A percentile compares a stretch with the other conserved stretches of the same genome.
phyloP scores from a whole-genome alignment of 2,113 vertebrate species.

The Heterocephalus glaber region DNA sequence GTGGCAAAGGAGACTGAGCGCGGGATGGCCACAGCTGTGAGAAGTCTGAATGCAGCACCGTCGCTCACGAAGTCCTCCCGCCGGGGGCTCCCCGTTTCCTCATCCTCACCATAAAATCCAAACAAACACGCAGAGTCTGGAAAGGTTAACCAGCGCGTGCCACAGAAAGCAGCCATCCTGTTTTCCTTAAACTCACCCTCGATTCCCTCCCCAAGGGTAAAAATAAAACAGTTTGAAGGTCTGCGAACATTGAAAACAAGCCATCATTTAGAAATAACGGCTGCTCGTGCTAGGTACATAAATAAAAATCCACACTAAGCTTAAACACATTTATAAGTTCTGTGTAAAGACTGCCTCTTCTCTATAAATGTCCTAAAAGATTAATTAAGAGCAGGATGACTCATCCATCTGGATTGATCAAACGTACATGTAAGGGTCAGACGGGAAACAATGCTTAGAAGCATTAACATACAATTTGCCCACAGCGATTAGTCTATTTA shows the following conservation, averaged over 20 bases:
- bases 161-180: slow-evolving; percentile 50
- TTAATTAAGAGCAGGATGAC: slow-evolving; percentile 72
- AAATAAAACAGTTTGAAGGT: slow-evolving; percentile 72
- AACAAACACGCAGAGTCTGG: background rate
- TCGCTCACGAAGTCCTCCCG: background rate
- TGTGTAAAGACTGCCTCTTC: slow-evolving; percentile 75
- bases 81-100: background rate
- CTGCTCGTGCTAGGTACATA: slow-evolving; percentile 63
- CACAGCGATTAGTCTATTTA: slow-evolving; percentile 83
- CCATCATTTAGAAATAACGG: slow-evolving; percentile 69
- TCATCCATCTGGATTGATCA: slow-evolving; percentile 79
- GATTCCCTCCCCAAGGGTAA: slow-evolving; percentile 56
- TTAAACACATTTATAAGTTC: slow-evolving; percentile 54
- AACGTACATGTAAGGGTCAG: slow-evolving; percentile 78
- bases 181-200: slow-evolving; percentile 62
- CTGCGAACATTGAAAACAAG: slow-evolving; percentile 75
- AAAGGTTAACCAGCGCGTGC: slow-evolving; percentile 25
- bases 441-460: slow-evolving; percentile 77
- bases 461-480: slow-evolving; percentile 81
- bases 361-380: slow-evolving; percentile 79
- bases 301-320: slow-evolving; percentile 68
- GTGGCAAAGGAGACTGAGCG: background rate
- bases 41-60: background rate
- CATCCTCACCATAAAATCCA: slow-evolving; percentile 41
- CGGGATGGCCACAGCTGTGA: background rate